These are phyloP conservation scores for Ambastaia sidthimunki DNA, from an alignment of 2,797 vertebrate genomes.

Conservation along the genomic window DNA sequence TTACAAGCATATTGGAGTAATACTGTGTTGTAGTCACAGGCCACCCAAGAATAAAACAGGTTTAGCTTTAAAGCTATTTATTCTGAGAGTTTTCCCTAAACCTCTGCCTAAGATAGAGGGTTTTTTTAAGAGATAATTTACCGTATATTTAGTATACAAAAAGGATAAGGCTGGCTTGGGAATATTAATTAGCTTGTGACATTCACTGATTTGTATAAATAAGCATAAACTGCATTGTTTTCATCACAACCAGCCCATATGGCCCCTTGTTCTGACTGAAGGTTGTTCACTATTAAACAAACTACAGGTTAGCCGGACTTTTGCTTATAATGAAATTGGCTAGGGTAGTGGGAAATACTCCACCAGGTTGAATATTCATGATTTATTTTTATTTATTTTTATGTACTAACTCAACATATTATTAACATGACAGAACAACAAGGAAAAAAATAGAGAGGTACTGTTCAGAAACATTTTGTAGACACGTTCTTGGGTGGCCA, in stretches of 20 bases:
- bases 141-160: background rate
- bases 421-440: no score
- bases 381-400: no score
- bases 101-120: background rate
- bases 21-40: background rate
- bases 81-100: background rate
- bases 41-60: slow-evolving; percentile 21
- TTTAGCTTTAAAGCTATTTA: background rate
- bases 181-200: background rate
- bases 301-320: no score
- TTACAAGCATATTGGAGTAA: background rate
- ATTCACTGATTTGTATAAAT: background rate
- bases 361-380: no score
- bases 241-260: no score
- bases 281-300: no score
- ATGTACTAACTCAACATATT: background rate
- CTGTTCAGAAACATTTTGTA: background rate
- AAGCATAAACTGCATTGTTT: background rate
- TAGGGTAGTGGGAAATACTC: no score
- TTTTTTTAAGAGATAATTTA: background rate
- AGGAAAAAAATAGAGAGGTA: background rate
- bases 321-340: no score
- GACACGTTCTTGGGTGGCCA: slow-evolving; percentile 20
- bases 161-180: background rate
- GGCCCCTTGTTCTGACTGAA: no score